Percentiles rank a stretch among this genome's conserved stretches.
Conservation (phyloP, 2,888 invertebrate species). For the Tachina grossa region DNA sequence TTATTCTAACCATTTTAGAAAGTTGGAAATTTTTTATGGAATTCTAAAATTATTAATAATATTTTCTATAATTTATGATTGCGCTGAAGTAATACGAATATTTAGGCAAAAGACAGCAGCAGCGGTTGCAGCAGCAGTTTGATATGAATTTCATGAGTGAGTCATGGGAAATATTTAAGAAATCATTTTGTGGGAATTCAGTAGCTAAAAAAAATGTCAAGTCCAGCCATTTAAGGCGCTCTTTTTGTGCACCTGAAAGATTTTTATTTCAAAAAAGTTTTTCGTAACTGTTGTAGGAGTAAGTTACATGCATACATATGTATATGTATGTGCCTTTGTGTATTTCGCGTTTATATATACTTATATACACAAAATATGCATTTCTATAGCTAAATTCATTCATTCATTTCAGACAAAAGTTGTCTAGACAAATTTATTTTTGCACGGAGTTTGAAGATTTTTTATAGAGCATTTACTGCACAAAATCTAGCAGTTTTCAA, state of each 20-base stretch:
- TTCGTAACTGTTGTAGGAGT: too few relatives aligned
- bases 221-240: neutral
- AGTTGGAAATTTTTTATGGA: slow-evolving; percentile 18
- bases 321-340: too few relatives aligned
- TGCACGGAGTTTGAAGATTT: too few relatives aligned
- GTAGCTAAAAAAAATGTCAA: neutral
- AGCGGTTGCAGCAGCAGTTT: neutral
- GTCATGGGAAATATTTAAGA: neutral
- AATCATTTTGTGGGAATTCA: slow-evolving; percentile 23
- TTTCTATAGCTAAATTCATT: too few relatives aligned
- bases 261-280: neutral
- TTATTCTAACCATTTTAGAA: slow-evolving; percentile 28
- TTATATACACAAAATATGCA: too few relatives aligned
- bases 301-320: too few relatives aligned
- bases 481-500: too few relatives aligned
- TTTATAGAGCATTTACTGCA: too few relatives aligned
- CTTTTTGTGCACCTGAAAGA: neutral
- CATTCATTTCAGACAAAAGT: too few relatives aligned
- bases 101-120: neutral
- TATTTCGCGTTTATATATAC: too few relatives aligned
- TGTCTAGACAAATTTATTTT: too few relatives aligned
- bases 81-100: too few relatives aligned
- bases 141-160: slow-evolving; percentile 9
- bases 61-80: slow-evolving; percentile 46
- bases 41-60: slow-evolving; percentile 46